Conservation (phyloP, 2,888 invertebrate species). For the Thera britannica region DNA sequence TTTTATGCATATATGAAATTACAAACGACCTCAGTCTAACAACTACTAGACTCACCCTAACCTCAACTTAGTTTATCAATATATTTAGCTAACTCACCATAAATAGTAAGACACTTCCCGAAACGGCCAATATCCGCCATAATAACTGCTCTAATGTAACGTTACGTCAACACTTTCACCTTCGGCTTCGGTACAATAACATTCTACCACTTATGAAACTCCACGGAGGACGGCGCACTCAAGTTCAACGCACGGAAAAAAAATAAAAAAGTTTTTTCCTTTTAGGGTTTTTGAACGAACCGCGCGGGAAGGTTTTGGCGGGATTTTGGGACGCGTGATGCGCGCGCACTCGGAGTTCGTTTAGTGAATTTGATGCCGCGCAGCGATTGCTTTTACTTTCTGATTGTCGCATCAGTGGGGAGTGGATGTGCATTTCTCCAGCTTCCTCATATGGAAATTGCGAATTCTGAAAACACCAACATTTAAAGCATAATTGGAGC, state of each 20-base stretch:
- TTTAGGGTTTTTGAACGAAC: slow-evolving; percentile 35
- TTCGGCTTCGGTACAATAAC: slow-evolving; percentile 63
- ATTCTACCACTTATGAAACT: slow-evolving; percentile 74
- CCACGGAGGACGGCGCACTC: slow-evolving; percentile 64
- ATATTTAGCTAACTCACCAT: slow-evolving; percentile 63
- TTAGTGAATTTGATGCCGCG: slow-evolving; percentile 68
- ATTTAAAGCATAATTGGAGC: too few species aligned
- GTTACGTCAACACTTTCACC: slow-evolving; percentile 82
- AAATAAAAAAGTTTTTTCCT: slow-evolving; percentile 40
- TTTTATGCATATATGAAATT: background rate
- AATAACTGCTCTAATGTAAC: slow-evolving; percentile 72
- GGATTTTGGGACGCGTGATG: slow-evolving; percentile 68
- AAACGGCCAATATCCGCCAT: slow-evolving; percentile 75
- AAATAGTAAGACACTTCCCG: slow-evolving; percentile 72
- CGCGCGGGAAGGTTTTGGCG: slow-evolving; percentile 60
- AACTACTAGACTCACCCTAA: background rate
- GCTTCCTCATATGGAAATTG: too few species aligned
- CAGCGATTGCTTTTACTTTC: slow-evolving; percentile 79
- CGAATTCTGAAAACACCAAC: too few species aligned
- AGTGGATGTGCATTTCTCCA: too few species aligned
- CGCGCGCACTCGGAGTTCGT: slow-evolving; percentile 73
- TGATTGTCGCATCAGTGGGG: slow-evolving; percentile 72
- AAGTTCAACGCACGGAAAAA: slow-evolving; percentile 70
- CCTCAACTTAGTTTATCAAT: background rate
- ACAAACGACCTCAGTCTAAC: too few species aligned